Base-by-base conservation (phyloP, 2,888 invertebrate genomes). In the Drosophila meridionalis region DNA sequence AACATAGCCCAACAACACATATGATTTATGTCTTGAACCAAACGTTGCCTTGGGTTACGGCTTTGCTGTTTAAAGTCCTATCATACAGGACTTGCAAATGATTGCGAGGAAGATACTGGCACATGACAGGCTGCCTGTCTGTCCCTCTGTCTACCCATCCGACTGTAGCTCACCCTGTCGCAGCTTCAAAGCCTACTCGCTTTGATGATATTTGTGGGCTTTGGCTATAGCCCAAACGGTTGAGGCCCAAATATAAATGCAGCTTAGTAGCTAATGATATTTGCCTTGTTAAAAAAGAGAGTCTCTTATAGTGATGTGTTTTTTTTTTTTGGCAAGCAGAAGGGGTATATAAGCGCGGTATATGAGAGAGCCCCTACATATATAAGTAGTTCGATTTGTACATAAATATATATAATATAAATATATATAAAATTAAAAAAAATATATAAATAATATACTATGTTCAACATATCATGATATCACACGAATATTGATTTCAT, bases 21-120 rank as follows among this genome's bases (percentile, higher is more conserved):
- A 65, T 65, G 75, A 71, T 68, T 75, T 68, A 65, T 62, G 73
- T 32, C 50, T 26, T 32, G 20, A 40, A 52, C 7, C 26, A 28
- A n/a, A 12, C 9, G 34, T 53, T 38, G 68, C 67, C 50, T 50
- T 8, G 9, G 57, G 68, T 6, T 14, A 26, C 20, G 34, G 48
- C 38, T 14, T 32, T 38, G 4, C 50, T 56, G 26, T 11, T 61
- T 28, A 50, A 60, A 45, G 8, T 56, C 26, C 14, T 11, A 14
- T 11, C 14, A 9, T n/a, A 14, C n/a, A n/a, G 20, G 11, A 14
- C 6, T 36, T 6, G 11, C 4, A 30, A 26, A 45, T 53, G 69
- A 32, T 64, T 63, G 2, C 38, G 20, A 47, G 50, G 52, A 47
- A 28, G 34, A 47, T 28, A 26, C 45, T 32, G 32, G 3, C 36